These are phyloP conservation scores for Montipora capitata DNA, from an alignment of 92 coral and sea anemone genomes.

Conservation along the genomic window DNA sequence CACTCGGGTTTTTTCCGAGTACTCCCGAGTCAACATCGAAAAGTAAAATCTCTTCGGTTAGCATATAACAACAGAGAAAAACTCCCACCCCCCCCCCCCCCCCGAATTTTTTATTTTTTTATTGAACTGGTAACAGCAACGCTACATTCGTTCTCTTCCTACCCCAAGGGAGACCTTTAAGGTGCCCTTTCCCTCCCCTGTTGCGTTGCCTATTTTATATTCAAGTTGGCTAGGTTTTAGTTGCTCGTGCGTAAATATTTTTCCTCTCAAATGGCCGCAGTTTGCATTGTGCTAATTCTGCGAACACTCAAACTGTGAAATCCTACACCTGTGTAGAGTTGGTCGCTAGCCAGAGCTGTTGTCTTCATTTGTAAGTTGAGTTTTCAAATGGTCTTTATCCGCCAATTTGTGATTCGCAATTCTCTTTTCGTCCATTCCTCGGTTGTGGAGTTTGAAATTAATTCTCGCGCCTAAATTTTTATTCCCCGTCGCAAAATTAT, in stretches of 20 bases:
- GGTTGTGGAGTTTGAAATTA: constrained; percentile 13
- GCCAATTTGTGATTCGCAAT: neutral
- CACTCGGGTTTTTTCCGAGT: too few relatives aligned
- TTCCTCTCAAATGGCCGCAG: neutral
- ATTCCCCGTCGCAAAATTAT: neutral
- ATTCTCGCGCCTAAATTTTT: constrained; percentile 9
- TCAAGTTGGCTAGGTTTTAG: neutral
- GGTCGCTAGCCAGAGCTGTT: neutral
- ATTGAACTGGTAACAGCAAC: neutral
- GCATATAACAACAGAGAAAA: too few relatives aligned
- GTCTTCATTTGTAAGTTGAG: neutral
- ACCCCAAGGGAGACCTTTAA: neutral
- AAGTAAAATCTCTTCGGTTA: too few relatives aligned
- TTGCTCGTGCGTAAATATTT: constrained; percentile 5
- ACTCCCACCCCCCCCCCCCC: too few relatives aligned
- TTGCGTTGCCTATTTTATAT: neutral
- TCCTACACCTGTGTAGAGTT: neutral
- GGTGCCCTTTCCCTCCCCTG: neutral
- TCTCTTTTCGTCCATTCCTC: constrained; percentile 4
- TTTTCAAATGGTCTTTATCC: neutral
- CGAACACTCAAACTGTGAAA: neutral
- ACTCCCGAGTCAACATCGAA: too few relatives aligned
- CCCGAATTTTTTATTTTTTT: too few relatives aligned
- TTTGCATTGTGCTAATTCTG: neutral
- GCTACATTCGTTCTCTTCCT: neutral